These are phyloP conservation scores for Diorhabda sublineata DNA, from an alignment of 1,140 invertebrate genomes.

Conservation along the genomic window DNA sequence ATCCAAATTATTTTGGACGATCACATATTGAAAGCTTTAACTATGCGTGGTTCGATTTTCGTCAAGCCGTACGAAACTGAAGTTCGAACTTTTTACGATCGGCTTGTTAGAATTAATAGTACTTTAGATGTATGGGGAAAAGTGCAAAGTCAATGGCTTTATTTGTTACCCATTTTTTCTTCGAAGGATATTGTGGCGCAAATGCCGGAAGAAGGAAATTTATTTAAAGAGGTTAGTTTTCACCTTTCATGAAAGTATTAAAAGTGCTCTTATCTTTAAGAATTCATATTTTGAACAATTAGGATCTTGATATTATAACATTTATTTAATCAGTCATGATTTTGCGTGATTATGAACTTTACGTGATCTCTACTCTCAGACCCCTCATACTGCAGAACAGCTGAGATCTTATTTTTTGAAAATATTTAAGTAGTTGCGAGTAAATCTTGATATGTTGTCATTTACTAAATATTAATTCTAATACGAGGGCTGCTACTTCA, in stretches of 20 bases:
- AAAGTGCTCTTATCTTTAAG: too few relatives aligned
- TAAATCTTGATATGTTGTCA: too few relatives aligned
- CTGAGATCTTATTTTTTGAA: too few relatives aligned
- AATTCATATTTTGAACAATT: too few relatives aligned
- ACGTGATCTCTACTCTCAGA: too few relatives aligned
- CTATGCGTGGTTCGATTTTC: slow-evolving; percentile 87
- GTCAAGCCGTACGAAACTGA: slow-evolving; percentile 83
- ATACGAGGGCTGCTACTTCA: background rate
- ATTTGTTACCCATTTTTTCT: slow-evolving; percentile 88
- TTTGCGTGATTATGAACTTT: too few relatives aligned
- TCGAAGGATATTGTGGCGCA: slow-evolving; percentile 90
- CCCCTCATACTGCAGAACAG: too few relatives aligned
- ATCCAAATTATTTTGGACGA: slow-evolving; percentile 80
- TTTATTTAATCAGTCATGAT: too few relatives aligned
- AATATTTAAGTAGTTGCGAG: too few relatives aligned
- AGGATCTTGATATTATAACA: too few relatives aligned
- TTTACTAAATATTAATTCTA: background rate
- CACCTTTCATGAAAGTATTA: too few relatives aligned
- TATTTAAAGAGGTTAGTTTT: slow-evolving; percentile 64
- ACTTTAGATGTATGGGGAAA: slow-evolving; percentile 87
- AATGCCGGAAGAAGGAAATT: slow-evolving; percentile 83
- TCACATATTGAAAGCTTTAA: slow-evolving; percentile 82
- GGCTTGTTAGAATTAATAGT: slow-evolving; percentile 69
- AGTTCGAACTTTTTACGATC: slow-evolving; percentile 78
- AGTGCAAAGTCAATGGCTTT: slow-evolving; percentile 86